Evolutionary conservation across 2,888 invertebrate species (phyloP).

Genomic region (Hyles lineata): DNA sequence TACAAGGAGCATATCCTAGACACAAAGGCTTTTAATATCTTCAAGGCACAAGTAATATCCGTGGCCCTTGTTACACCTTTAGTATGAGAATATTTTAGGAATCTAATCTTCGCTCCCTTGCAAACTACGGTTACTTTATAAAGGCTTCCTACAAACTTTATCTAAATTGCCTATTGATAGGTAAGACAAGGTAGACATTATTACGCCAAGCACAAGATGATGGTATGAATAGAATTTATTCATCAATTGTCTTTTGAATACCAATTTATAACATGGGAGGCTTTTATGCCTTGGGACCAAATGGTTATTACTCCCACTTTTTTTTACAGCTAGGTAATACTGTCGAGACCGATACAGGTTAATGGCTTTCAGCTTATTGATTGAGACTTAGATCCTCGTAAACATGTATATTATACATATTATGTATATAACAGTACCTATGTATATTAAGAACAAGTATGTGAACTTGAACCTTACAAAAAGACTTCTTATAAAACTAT

Average conservation of each 20-base stretch:
- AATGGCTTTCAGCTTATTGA: too few relatives aligned
- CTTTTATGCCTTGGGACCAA: neutral
- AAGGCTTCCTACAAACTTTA: constrained; percentile 18
- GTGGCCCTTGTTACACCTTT: neutral
- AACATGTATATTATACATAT: too few relatives aligned
- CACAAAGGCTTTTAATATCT: constrained; percentile 17
- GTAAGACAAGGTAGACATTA: neutral
- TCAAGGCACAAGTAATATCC: neutral
- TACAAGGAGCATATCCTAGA: neutral
- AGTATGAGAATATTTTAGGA: constrained; percentile 9
- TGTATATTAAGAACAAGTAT: too few relatives aligned
- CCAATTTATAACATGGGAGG: neutral
- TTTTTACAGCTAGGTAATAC: too few relatives aligned
- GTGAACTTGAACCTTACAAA: too few relatives aligned
- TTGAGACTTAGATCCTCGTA: too few relatives aligned
- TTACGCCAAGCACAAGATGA: neutral
- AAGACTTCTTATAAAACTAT: too few relatives aligned
- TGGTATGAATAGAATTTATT: constrained; percentile 23
- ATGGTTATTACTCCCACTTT: too few relatives aligned
- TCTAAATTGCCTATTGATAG: constrained; percentile 22
- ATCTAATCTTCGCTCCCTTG: constrained; percentile 18
- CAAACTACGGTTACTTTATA: constrained; percentile 19
- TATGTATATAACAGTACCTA: too few relatives aligned
- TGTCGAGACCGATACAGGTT: too few relatives aligned
- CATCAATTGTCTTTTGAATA: constrained; percentile 2